Base-by-base conservation (phyloP, 1,140 invertebrate genomes). In the Eulimnadia texana region DNA sequence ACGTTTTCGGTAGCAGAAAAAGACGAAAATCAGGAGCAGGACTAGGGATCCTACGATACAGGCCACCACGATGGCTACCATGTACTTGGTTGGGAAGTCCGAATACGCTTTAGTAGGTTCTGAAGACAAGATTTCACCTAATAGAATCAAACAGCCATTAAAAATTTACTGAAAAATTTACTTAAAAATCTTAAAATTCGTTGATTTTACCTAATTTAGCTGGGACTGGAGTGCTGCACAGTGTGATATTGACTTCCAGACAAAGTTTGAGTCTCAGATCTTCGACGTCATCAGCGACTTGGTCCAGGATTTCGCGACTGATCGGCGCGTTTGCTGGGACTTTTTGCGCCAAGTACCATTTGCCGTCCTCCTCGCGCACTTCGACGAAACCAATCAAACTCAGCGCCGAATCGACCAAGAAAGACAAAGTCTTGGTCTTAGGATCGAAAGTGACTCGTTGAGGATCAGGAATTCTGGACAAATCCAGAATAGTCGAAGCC, bases 31-130 rank as follows among this genome's bases (percentile, higher is more conserved):
- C 6, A 93, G 73, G 16, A 81, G 83, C 33, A 85, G 77, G 69
- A 90, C 85, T 0, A 91, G 74, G 0, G 90, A 73, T 66, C 88
- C 84, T 9, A 91, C 83, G 19, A 88, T 81, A 64, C 84, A 85
- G 29, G 85, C 86, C 9, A 91, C 85, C 58, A 90, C 79, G 66
- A 90, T 83, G 1, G 84, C 86, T 59, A 90, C 84, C 64, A 90
- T 70, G 3, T 85, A 88, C 19, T 85, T 84, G 20, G 84, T 88
- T 9, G 83, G 80, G 29, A 90, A 69, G 0, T 60, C 58, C n/a
- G 50, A 11, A n/a, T 19, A 1, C n/a, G 50, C 50, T 52, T 52
- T 52, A 0, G 50, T 52, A 9, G 50, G 50, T 23, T 52, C 50
- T 52, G 33, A 42, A 42, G 33, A 16, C 33, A 42, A 42, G 6